A percentile compares a stretch with the other conserved stretches of the same genome.
Evolutionary conservation across 2,888 invertebrate species (phyloP).

Genomic region (Lepetodrilus schrolli): DNA sequence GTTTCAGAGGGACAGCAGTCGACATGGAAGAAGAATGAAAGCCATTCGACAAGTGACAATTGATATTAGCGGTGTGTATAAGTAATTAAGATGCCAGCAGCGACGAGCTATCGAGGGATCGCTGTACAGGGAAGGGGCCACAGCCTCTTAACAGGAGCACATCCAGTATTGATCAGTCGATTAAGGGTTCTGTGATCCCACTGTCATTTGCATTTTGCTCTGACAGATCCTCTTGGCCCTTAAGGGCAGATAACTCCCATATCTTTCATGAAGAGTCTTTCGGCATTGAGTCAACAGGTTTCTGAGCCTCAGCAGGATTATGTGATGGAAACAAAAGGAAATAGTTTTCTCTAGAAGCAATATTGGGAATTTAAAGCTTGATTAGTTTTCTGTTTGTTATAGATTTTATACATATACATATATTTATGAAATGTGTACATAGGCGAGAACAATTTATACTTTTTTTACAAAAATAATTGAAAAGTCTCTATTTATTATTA

Average conservation of each 20-base stretch:
- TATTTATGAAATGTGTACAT: too few species aligned
- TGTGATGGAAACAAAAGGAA: constrained; percentile 4
- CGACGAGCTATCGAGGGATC: constrained; percentile 8
- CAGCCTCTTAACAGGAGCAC: background rate
- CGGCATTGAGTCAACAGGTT: too few species aligned
- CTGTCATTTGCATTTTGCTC: constrained; percentile 12
- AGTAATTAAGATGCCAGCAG: constrained; percentile 21
- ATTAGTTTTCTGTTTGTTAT: too few species aligned
- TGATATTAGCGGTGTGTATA: constrained; percentile 24
- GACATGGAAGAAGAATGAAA: background rate
- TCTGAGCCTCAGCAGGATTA: background rate
- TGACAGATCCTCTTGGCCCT: background rate
- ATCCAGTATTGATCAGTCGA: constrained; percentile 11
- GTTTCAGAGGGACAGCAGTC: background rate
- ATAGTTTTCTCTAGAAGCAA: too few species aligned
- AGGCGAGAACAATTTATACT: too few species aligned
- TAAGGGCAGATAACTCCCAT: constrained; percentile 13
- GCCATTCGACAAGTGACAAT: constrained; percentile 18
- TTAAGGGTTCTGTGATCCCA: background rate
- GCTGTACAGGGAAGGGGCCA: background rate
- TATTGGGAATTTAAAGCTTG: too few species aligned
- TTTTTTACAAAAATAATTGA: too few species aligned
- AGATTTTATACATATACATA: too few species aligned
- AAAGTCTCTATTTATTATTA: too few species aligned
- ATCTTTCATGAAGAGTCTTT: too few species aligned